Conservation (phyloP, 1,140 invertebrate genomes). For the Drosophila prosaltans region DNA sequence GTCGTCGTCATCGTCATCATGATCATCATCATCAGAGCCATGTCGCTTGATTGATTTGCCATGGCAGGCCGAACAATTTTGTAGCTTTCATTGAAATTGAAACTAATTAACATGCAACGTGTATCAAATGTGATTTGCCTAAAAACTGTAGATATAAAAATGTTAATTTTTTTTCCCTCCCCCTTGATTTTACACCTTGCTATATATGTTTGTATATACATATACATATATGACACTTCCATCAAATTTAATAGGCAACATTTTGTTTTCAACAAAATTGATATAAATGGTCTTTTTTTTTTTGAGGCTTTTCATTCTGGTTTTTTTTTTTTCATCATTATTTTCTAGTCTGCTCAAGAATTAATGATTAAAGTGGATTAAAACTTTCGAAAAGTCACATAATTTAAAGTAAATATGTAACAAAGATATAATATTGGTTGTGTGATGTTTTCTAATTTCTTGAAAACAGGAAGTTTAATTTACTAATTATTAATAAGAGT, state of each 20-base stretch:
- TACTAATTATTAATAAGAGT: too few species aligned
- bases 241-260: background rate
- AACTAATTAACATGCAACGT: conserved; percentile 31
- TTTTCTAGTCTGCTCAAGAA: background rate
- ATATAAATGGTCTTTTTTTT: conserved; percentile 8
- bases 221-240: background rate
- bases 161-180: conserved; percentile 21
- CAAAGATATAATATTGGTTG: too few species aligned
- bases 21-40: background rate
- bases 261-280: too few species aligned
- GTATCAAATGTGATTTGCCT: conserved; percentile 5
- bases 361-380: background rate
- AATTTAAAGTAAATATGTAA: too few species aligned
- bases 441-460: too few species aligned
- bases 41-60: conserved; percentile 10
- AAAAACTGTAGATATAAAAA: conserved; percentile 9
- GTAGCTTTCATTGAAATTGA: conserved; percentile 31
- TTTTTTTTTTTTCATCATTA: background rate
- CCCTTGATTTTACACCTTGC: conserved; percentile 27
- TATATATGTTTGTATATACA: background rate
- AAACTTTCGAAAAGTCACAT: too few species aligned
- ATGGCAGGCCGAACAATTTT: conserved; percentile 10
- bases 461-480: too few species aligned
- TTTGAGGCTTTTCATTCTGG: too few species aligned
- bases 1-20: background rate